phyloP scores from a whole-genome alignment of 2,797 vertebrate species.

The Cossypha caffra region DNA sequence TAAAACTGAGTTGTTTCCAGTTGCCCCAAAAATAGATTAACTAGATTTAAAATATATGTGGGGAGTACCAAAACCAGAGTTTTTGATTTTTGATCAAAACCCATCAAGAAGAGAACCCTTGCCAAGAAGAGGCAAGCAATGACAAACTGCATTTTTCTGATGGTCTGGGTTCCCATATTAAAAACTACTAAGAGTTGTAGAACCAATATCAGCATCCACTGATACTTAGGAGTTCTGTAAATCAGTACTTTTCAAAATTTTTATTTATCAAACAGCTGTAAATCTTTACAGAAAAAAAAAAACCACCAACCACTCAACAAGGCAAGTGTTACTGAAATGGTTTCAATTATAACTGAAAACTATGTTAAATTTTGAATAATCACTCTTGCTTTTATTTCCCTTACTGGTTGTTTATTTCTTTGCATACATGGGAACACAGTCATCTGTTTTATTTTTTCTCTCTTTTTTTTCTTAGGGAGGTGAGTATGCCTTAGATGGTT shows the following conservation, averaged over 20 bases:
- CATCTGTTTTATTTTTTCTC: background rate
- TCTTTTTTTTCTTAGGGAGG: background rate
- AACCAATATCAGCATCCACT: background rate
- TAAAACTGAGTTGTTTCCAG: slow-evolving; percentile 1
- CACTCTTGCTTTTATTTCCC: background rate
- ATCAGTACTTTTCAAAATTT: background rate
- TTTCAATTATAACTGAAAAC: background rate
- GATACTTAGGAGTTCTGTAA: background rate
- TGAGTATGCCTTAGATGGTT: background rate
- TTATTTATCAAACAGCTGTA: background rate
- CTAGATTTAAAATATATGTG: background rate
- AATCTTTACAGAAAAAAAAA: background rate
- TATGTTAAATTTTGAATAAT: background rate
- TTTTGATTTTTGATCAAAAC: background rate
- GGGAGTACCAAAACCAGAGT: background rate
- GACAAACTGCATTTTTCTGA: background rate
- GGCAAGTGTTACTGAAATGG: background rate
- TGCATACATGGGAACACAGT: background rate
- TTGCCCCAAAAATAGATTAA: background rate
- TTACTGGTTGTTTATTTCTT: background rate
- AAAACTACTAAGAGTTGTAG: background rate
- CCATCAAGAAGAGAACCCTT: background rate
- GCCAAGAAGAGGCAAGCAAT: background rate
- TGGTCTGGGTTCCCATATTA: background rate
- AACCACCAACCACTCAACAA: no score